phyloP scores from a whole-genome alignment of 2,797 vertebrate species.

The Mormyrus hasselquistii region DNA sequence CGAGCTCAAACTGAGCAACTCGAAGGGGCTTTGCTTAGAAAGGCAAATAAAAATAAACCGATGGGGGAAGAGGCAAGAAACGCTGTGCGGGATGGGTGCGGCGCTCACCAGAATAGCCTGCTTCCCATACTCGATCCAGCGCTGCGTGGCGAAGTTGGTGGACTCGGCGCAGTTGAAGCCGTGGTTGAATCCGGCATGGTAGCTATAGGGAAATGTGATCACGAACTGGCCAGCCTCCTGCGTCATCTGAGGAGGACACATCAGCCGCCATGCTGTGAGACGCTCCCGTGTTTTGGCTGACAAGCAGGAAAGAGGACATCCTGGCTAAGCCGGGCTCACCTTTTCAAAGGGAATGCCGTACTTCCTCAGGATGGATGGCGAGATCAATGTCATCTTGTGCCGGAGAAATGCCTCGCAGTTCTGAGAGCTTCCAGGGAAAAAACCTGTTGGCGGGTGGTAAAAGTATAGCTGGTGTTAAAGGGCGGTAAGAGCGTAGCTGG shows the following conservation, averaged over 20 bases:
- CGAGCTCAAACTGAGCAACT: neutral
- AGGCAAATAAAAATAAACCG: neutral
- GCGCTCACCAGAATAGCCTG: conserved; percentile 78
- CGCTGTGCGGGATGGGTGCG: neutral
- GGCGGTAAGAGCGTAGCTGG: neutral
- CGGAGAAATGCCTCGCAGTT: conserved; percentile 94
- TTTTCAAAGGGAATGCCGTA: conserved; percentile 93
- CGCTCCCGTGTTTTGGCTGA: neutral
- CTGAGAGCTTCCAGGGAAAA: conserved; percentile 94
- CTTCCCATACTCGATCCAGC: conserved; percentile 98
- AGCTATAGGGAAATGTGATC: conserved; percentile 90
- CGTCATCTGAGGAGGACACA: conserved; percentile 65
- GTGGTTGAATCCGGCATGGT: conserved; percentile 97
- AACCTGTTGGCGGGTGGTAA: conserved; percentile 60
- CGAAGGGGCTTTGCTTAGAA: neutral
- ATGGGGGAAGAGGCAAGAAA: neutral
- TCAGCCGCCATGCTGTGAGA: neutral
- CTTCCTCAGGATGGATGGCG: conserved; percentile 91
- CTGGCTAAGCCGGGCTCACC: conserved; percentile 51
- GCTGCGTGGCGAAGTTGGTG: conserved; percentile 89
- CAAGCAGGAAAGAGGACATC: neutral
- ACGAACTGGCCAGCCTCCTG: conserved; percentile 95
- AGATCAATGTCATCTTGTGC: conserved; percentile 98
- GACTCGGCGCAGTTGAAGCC: conserved; percentile 97
- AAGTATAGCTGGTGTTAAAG: neutral